These are phyloP conservation scores for Megastigmus dorsalis DNA, from an alignment of 2,888 invertebrate species.

Conservation along the genomic window DNA sequence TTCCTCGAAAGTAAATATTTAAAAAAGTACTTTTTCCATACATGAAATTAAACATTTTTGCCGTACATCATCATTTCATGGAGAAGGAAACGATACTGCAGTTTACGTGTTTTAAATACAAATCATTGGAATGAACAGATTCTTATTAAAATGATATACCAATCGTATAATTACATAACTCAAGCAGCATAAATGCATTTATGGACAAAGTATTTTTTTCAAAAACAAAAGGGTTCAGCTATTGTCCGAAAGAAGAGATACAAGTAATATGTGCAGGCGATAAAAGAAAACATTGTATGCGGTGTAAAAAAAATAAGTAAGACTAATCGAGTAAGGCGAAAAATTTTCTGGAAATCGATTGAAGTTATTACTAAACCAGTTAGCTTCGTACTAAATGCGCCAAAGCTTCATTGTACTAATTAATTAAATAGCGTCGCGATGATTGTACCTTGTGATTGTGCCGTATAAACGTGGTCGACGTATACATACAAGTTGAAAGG, in stretches of 20 bases:
- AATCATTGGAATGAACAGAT: no score
- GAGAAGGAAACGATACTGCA: no score
- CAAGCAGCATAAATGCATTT: neutral
- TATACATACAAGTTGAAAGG: no score
- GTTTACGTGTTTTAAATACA: no score
- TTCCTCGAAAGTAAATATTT: neutral
- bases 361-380: neutral
- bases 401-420: conserved; percentile 25
- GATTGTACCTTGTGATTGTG: conserved; percentile 42
- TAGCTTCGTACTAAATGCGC: neutral
- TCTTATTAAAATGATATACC: no score
- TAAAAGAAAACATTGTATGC: neutral
- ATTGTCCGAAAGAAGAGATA: no score
- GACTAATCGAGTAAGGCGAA: neutral
- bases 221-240: no score
- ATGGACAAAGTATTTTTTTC: neutral
- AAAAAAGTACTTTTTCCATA: neutral
- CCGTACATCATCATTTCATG: no score
- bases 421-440: conserved; percentile 27
- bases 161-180: neutral
- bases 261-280: no score
- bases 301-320: neutral
- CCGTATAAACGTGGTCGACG: conserved; percentile 30
- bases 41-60: no score
- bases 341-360: conserved; percentile 3